These are phyloP conservation scores for Gambusia holbrooki DNA, from an alignment of 2,113 vertebrate species.

Conservation along the genomic window DNA sequence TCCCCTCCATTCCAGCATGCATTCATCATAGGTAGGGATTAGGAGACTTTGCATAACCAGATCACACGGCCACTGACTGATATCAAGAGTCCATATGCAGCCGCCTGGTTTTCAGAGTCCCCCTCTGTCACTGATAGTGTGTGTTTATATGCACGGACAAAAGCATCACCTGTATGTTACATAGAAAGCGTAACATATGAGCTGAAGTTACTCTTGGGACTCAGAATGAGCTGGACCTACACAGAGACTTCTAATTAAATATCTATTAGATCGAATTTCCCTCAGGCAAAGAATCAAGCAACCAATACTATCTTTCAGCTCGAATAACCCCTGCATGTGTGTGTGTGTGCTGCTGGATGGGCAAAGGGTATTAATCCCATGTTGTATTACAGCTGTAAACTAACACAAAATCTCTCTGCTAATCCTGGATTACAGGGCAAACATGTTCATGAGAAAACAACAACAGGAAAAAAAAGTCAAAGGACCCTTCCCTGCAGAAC, in stretches of 20 bases:
- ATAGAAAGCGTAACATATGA: slow-evolving; percentile 45
- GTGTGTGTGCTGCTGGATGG: slow-evolving; percentile 69
- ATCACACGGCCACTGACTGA: slow-evolving; percentile 99
- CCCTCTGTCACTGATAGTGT: slow-evolving; percentile 76
- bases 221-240: slow-evolving; percentile 90
- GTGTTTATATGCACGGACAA: slow-evolving; percentile 59
- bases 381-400: slow-evolving; percentile 87
- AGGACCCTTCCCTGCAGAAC: slow-evolving; percentile 70
- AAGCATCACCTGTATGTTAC: slow-evolving; percentile 59
- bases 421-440: slow-evolving; percentile 93
- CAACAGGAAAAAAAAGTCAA: slow-evolving; percentile 63
- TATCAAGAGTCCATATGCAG: slow-evolving; percentile 99
- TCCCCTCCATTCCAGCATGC: slow-evolving; percentile 85
- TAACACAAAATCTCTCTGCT: slow-evolving; percentile 86
- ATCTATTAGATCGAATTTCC: slow-evolving; percentile 86
- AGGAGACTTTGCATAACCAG: slow-evolving; percentile 99
- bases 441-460: slow-evolving; percentile 86
- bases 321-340: slow-evolving; percentile 76
- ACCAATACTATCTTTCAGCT: slow-evolving; percentile 66
- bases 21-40: slow-evolving; percentile 99
- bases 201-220: slow-evolving; percentile 88
- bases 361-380: slow-evolving; percentile 80
- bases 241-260: slow-evolving; percentile 93
- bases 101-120: slow-evolving; percentile 94
- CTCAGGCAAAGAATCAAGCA: slow-evolving; percentile 78